phyloP scores from a whole-genome alignment of 2,888 invertebrate genomes.

The Callyntrura guangdongensis region DNA sequence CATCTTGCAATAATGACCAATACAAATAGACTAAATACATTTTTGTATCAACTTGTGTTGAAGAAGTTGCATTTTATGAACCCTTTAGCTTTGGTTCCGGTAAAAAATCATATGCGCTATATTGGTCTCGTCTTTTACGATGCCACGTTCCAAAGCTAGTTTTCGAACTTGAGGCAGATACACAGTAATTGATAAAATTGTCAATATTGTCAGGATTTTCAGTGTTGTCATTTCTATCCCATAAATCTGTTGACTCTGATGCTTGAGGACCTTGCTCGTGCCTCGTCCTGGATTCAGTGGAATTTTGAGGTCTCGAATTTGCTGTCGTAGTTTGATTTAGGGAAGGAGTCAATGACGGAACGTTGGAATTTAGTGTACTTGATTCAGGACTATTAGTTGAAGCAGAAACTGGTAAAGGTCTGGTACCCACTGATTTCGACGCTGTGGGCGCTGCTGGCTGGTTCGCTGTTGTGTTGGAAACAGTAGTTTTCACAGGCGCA shows the following conservation, averaged over 20 bases:
- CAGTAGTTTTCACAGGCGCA: too few species aligned
- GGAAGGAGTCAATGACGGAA: too few species aligned
- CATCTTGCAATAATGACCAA: too few species aligned
- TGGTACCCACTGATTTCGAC: not conserved
- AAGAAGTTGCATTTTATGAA: too few species aligned
- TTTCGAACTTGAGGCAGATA: slow-evolving; percentile 65
- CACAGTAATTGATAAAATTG: not conserved
- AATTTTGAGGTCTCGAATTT: not conserved
- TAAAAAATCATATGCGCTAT: slow-evolving; percentile 66
- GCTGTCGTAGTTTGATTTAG: too few species aligned
- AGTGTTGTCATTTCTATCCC: not conserved
- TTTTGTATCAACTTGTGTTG: too few species aligned
- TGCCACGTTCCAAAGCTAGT: slow-evolving; percentile 72
- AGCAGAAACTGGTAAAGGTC: too few species aligned
- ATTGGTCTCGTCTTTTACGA: slow-evolving; percentile 60
- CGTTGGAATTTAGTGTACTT: too few species aligned
- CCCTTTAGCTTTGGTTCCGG: slow-evolving; percentile 37
- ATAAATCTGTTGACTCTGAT: not conserved
- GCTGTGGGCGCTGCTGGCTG: too few species aligned
- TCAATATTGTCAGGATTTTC: not conserved
- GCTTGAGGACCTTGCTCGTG: not conserved
- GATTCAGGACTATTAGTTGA: too few species aligned
- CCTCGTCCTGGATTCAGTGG: not conserved
- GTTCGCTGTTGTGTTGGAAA: not conserved
- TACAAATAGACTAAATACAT: too few species aligned